A percentile compares a stretch with the other conserved stretches of the same genome.
Conservation (phyloP, 2,888 invertebrate genomes). For the Argyresthia albistria region DNA sequence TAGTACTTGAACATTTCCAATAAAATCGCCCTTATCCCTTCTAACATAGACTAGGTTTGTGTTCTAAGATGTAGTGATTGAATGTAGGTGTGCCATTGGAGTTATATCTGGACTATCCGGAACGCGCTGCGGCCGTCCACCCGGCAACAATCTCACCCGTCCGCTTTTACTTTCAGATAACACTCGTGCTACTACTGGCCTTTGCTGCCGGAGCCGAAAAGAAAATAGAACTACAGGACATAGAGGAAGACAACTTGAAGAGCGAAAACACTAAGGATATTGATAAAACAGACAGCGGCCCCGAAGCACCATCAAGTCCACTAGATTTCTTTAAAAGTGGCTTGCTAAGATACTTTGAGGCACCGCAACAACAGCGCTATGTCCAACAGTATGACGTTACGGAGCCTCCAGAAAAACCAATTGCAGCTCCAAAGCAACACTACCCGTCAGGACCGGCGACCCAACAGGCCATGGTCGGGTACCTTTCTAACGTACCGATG, state of each 20-base stretch:
- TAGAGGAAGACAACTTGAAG: constrained; percentile 79
- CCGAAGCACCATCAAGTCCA: constrained; percentile 18
- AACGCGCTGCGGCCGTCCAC: constrained; percentile 27
- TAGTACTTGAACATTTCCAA: constrained; percentile 8
- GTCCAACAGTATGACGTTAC: constrained; percentile 59
- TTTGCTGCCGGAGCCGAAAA: constrained; percentile 61
- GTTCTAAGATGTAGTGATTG: not conserved
- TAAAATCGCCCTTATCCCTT: too few relatives aligned
- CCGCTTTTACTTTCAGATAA: constrained; percentile 59
- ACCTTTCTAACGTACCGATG: constrained; percentile 58
- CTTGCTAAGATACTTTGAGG: constrained; percentile 38
- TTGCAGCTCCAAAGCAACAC: constrained; percentile 20
- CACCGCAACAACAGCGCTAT: constrained; percentile 33
- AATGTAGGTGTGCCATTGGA: constrained; percentile 22
- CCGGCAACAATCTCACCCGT: constrained; percentile 23
- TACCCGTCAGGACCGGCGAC: constrained; percentile 16
- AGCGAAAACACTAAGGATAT: constrained; percentile 62
- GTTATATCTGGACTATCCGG: constrained; percentile 27
- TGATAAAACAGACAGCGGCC: constrained; percentile 24
- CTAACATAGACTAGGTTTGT: not conserved
- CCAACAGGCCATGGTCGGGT: constrained; percentile 54
- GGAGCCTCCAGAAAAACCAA: constrained; percentile 40
- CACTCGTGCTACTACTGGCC: constrained; percentile 32
- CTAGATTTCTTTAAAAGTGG: constrained; percentile 47
- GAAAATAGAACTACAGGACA: constrained; percentile 81